Evolutionary conservation across 2,113 vertebrate species (phyloP).

Genomic region (Bufo gargarizans): DNA sequence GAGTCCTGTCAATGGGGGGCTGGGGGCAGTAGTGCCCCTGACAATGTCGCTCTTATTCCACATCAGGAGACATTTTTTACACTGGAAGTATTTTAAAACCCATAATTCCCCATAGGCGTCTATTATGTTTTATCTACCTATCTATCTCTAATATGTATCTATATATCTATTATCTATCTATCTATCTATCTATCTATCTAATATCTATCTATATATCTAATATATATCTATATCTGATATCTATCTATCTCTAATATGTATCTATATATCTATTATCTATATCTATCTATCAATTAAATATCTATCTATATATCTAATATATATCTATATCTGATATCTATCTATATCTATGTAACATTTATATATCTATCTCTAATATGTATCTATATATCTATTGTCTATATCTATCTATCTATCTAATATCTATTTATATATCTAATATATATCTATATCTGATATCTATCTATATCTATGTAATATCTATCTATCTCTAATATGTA

Average conservation of each 20-base stretch:
- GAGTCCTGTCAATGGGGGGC: conserved; percentile 57
- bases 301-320: too few species aligned
- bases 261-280: not conserved
- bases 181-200: not conserved
- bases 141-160: not conserved
- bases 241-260: conserved; percentile 2
- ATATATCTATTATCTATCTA: not conserved
- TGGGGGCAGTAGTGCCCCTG: conserved; percentile 57
- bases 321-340: too few species aligned
- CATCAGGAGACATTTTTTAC: not conserved
- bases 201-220: not conserved
- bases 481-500: too few species aligned
- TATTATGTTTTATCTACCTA: not conserved
- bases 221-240: not conserved
- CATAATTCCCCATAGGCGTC: not conserved
- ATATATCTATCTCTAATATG: too few species aligned
- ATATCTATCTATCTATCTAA: too few species aligned
- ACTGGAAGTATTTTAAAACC: not conserved
- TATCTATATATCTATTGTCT: too few species aligned
- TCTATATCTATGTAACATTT: too few species aligned
- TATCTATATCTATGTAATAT: too few species aligned
- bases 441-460: too few species aligned
- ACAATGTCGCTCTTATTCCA: not conserved
- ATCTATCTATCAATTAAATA: too few species aligned
- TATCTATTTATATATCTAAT: too few species aligned